Conservation (phyloP, 2,113 vertebrate genomes). For the Xenopus tropicalis region UCB_Xtro_10.0 CM004444.2:171467501-171468000, state of each 20-base stretch:
- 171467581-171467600: too few species aligned
- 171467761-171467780: constrained; percentile 84
- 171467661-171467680: too few species aligned
- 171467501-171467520: too few species aligned
- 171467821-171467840: constrained; percentile 61
- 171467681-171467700: too few species aligned
- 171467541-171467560: too few species aligned
- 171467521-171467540: too few species aligned
- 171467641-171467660: not conserved
- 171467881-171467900: constrained; percentile 45
- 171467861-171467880: constrained; percentile 54
- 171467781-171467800: constrained; percentile 83
- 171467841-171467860: constrained; percentile 43
- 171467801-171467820: constrained; percentile 62
- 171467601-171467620: too few species aligned
- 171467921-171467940: constrained; percentile 14
- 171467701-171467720: not conserved
- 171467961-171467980: not conserved
- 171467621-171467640: not conserved
- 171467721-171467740: constrained; percentile 42
- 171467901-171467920: not conserved
- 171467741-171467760: constrained; percentile 77
- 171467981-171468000: not conserved
- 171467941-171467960: not conserved
- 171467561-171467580: too few species aligned